Evolutionary conservation across 2,113 vertebrate genomes (phyloP).

Genomic region (Raja brachyura): DNA sequence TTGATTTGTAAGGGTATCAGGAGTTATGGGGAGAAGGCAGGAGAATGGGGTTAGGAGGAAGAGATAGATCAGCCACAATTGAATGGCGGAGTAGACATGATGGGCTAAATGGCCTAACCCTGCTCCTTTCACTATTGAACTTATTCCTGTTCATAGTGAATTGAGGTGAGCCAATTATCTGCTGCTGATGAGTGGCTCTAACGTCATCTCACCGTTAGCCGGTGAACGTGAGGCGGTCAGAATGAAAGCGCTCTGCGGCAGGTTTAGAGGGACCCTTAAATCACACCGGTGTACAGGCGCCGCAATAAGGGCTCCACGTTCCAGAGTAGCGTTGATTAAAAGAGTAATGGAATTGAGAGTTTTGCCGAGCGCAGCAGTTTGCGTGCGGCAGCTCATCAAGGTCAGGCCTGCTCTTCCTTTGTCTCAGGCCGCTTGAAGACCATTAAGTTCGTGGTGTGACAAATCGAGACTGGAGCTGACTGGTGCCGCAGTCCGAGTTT

Average conservation of each 20-base stretch:
- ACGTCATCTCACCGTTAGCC: background rate
- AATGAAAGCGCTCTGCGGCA: background rate
- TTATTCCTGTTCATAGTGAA: slow-evolving; percentile 8
- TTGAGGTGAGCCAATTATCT: slow-evolving; percentile 13
- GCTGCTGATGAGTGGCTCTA: background rate
- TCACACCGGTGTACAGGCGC: background rate
- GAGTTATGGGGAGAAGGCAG: too few relatives aligned
- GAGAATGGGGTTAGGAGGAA: too few relatives aligned
- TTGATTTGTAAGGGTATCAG: too few relatives aligned
- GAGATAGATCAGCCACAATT: too few relatives aligned
- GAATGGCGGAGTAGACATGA: too few relatives aligned
- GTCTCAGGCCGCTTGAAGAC: background rate
- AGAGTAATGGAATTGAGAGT: background rate
- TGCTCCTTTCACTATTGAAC: too few relatives aligned
- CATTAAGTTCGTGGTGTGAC: background rate
- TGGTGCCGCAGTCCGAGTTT: background rate
- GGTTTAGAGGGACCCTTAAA: slow-evolving; percentile 8
- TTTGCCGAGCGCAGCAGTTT: background rate
- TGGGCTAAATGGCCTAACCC: too few relatives aligned
- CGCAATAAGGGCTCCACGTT: background rate
- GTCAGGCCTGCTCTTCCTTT: background rate
- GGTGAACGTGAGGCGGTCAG: background rate
- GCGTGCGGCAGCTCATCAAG: background rate
- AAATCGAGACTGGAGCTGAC: background rate
- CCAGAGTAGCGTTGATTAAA: background rate